Conservation (phyloP, 2,113 vertebrate genomes). For the Vimba vimba region DNA sequence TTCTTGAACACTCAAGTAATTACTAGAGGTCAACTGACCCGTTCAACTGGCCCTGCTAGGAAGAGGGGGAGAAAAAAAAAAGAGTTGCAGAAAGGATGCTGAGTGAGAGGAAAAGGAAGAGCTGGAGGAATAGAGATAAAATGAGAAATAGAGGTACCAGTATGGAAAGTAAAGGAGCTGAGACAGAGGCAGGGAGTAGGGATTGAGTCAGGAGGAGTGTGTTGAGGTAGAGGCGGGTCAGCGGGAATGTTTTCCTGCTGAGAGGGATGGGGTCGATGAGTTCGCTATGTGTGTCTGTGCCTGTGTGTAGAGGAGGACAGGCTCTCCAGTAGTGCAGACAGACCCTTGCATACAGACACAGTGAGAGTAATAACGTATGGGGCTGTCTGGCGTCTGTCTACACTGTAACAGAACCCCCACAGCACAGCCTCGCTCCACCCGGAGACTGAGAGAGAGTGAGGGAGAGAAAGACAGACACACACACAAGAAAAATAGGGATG, state of each 20-base stretch:
- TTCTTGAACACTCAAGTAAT: background rate
- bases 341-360: too few species aligned
- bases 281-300: constrained; percentile 62
- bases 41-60: background rate
- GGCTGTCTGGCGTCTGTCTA: constrained; percentile 17
- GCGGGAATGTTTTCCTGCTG: constrained; percentile 65
- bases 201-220: constrained; percentile 55
- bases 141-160: constrained; percentile 55
- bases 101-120: constrained; percentile 57
- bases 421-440: background rate
- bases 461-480: background rate
- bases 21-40: background rate
- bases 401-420: constrained; percentile 21
- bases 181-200: constrained; percentile 61
- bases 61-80: constrained; percentile 44
- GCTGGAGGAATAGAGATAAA: constrained; percentile 36
- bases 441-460: background rate
- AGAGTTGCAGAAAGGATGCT: constrained; percentile 18
- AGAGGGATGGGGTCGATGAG: constrained; percentile 69
- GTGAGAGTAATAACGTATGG: constrained; percentile 30
- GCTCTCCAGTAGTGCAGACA: too few species aligned
- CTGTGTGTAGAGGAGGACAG: constrained; percentile 14
- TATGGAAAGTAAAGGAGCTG: constrained; percentile 43
- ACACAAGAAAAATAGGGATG: background rate
- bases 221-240: constrained; percentile 52